Base-by-base conservation (phyloP, 2,888 invertebrate species). In the Bedellia somnulentella region DNA sequence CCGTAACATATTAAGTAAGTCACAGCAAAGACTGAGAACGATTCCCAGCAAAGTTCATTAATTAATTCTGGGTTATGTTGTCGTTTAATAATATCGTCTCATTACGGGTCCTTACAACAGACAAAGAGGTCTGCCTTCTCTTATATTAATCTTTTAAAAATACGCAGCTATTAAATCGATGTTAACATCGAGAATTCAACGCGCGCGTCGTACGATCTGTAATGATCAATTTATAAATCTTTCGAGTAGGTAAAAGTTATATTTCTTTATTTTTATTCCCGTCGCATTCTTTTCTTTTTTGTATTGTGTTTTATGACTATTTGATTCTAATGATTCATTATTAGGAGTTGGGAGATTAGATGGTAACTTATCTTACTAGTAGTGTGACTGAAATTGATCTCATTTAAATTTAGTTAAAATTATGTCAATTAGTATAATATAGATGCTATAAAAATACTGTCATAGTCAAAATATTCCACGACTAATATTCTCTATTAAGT, bases 221-320 rank as follows among this genome's bases (percentile, higher is more conserved):
- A 71, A 71, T 68, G 68, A 63, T 68, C 61, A 56, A 63, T 68
- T 71, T 71, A 70, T 68, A 71, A 68, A 68, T 67, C 60, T 59
- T 52, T 15, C 60, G 54, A 60, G 70, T 68, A 66, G 70, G 70
- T 71, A 70, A 61, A 57, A 58, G 50, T 46, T 30, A 9, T 46
- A 49, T 41, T 56, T 68, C 58, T 66, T 71, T 68, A 62, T 71
- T 71, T 70, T 68, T 70, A 70, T 70, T 67, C 31, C 49, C 52
- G 58, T 59, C 62, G 50, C 46, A 49, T 53, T 54, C 57, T 57
- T 64, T 62, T 67, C 59, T 66, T 56, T 54, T 68, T 71, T 73
- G 73, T 71, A 76, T 75, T 76, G 73, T 76, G 71, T 75, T 76
- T 76, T 73, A 73, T 73, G 73, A 68, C 70, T 67, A 68, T 75